phyloP scores from a whole-genome alignment of 2,888 invertebrate species.

The Pemphredon lugubris region DNA sequence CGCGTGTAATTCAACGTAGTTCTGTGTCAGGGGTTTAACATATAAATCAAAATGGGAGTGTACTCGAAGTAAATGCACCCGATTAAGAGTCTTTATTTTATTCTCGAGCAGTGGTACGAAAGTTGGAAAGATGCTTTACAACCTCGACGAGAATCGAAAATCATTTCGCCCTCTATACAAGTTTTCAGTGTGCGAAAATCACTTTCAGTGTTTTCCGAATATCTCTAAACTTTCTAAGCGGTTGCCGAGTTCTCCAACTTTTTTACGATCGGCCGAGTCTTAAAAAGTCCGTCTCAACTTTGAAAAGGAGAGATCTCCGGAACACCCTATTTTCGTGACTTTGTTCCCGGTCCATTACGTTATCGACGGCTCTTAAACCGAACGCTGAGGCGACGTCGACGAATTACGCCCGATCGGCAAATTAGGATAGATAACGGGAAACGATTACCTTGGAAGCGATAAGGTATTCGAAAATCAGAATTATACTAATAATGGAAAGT shows the following conservation, averaged over 20 bases:
- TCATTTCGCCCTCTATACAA: slow-evolving; percentile 37
- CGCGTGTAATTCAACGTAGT: too few relatives aligned
- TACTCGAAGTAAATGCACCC: slow-evolving; percentile 2
- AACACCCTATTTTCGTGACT: neutral
- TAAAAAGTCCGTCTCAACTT: too few relatives aligned
- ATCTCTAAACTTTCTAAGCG: slow-evolving; percentile 42
- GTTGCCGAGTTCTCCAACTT: slow-evolving; percentile 45
- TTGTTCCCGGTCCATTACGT: too few relatives aligned
- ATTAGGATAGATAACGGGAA: too few relatives aligned
- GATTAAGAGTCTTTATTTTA: slow-evolving; percentile 19
- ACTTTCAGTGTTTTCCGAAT: slow-evolving; percentile 44
- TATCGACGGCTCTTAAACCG: too few relatives aligned
- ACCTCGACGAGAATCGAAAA: slow-evolving; percentile 21
- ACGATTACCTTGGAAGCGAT: too few relatives aligned
- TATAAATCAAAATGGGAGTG: slow-evolving; percentile 16
- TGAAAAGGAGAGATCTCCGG: neutral
- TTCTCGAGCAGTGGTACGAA: neutral
- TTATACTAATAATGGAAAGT: too few relatives aligned
- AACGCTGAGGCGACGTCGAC: too few relatives aligned
- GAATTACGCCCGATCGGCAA: too few relatives aligned
- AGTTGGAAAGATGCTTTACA: neutral
- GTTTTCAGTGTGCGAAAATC: slow-evolving; percentile 44
- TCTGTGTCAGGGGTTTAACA: slow-evolving; percentile 14
- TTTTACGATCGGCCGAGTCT: too few relatives aligned
- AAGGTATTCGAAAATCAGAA: too few relatives aligned